A percentile compares a stretch with the other conserved stretches of the same genome.
Conservation (phyloP, 2,797 vertebrate species). For the Girardinus metallicus region DNA sequence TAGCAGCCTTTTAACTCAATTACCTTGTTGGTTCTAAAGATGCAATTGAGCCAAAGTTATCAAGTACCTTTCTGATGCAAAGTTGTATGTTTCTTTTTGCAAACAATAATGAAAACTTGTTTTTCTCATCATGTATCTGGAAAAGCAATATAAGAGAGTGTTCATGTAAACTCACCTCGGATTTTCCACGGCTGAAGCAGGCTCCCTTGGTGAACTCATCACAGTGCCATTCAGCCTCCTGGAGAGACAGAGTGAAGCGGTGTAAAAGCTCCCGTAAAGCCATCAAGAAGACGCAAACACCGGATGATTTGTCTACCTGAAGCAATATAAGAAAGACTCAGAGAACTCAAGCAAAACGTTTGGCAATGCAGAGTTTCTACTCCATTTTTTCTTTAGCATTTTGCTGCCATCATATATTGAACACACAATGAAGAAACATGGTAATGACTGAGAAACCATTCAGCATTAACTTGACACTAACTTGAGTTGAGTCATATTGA, state of each 20-base stretch:
- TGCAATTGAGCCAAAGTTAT: background rate
- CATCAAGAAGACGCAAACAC: slow-evolving; percentile 47
- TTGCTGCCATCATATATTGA: slow-evolving; percentile 22
- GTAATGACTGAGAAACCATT: slow-evolving; percentile 29
- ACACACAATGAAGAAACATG: slow-evolving; percentile 16
- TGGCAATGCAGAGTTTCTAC: slow-evolving; percentile 15
- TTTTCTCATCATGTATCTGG: slow-evolving; percentile 30
- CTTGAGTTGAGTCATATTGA: slow-evolving; percentile 29
- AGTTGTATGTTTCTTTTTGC: background rate
- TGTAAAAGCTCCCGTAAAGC: slow-evolving; percentile 48
- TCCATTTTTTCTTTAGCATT: slow-evolving; percentile 35
- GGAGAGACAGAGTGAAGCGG: slow-evolving; percentile 46
- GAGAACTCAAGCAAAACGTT: slow-evolving; percentile 46
- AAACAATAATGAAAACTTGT: slow-evolving; percentile 5
- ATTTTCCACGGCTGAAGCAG: slow-evolving; percentile 97
- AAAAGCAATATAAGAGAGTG: slow-evolving; percentile 27
- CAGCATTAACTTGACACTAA: background rate
- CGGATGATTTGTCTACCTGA: slow-evolving; percentile 33
- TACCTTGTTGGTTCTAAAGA: background rate
- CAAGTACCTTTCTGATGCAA: background rate
- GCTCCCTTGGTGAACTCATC: slow-evolving; percentile 95
- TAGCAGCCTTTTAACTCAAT: background rate
- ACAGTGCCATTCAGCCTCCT: slow-evolving; percentile 95
- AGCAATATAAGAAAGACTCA: slow-evolving; percentile 48
- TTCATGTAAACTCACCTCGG: slow-evolving; percentile 85